Base-by-base conservation (phyloP, 2,888 invertebrate species). In the Poecilus cupreus region DNA sequence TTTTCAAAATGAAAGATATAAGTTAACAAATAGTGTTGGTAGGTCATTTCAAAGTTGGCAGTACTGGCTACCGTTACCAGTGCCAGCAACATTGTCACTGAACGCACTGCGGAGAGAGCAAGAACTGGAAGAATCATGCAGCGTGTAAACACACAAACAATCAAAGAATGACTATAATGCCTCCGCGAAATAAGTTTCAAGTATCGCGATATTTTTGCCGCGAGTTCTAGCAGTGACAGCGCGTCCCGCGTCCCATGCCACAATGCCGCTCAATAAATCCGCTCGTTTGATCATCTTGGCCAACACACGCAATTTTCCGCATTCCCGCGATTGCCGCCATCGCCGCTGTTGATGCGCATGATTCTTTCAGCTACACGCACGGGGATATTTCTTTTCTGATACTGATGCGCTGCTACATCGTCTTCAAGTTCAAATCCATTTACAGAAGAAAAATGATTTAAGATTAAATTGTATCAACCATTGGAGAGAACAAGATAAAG, bases 191-290 rank as follows among this genome's bases (percentile, higher is more conserved):
- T 75, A 51, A 76, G 75, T 76, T 76, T 51, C 32, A 54, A 76
- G 76, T 76, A 76, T 76, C 54, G 76, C 54, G 37, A 54, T 54
- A 76, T 76, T 76, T 39, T 76, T 76, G 24, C 76, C 16, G 26
- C 37, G 54, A 76, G 54, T 51, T 76, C 57, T 76, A 37, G 54
- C 37, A 37, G 18, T 39, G 76, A 37, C 54, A 54, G 57, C 54
- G 54, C 24, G 20, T 22, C 22, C 32, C 37, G 26, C 68, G 26
- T 75, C 51, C 76, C 57, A 76, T 51, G 37, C 57, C 37, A 76
- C 57, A 76, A 76, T 37, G 54, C 51, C 18, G 51, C 51, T 39
- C 57, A 76, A 76, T 76, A 76, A 76, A 76, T 76, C 76, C 76
- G 32, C 4, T 11, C 54, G 22, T 57, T 76, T 76, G 76, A 76